Evolutionary conservation across 2,888 invertebrate genomes (phyloP), one percentile per base, ranked within the genome.

Genomic region (Drosophila fulvimacula): DNA sequence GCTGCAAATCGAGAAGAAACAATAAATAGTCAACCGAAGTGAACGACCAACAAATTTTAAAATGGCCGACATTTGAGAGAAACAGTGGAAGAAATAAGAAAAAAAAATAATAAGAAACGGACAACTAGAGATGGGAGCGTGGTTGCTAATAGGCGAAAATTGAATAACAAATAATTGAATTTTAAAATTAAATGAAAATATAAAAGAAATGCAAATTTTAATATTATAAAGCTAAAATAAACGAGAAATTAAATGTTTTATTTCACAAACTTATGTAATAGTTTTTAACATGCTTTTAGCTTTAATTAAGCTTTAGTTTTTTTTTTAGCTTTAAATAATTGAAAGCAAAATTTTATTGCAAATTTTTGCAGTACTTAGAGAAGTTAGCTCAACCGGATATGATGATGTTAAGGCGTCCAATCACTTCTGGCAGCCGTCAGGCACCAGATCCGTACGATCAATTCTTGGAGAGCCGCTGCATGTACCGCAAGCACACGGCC

Each of bases 401-500:
- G 19, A 68, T 44, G 42, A 66, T 75, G 72, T 55, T 85, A 66
- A 86, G 87, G 56, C 92, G 93, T 10, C 90, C 90, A 21, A 92
- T 92, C 52, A 90, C 92, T 5, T 91, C 92, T 38, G 93, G 93
- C 15, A 92, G 92, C 62, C 86, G 92, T 0, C 92, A 92, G 65
- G 92, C 93, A 11, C 93, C 93, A 3, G 93, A 93, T 90, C 92
- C 93, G 0, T 91, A 85, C 41, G 97, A 97, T 91, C 95, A 95
- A 85, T 97, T 96, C 95, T 93, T 98, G 81, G 96, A 96, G 83
- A 94, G 95, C 76, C 94, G 96, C 91, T 96, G 96, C 42, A 95
- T 95, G 89, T 97, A 96, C 92, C 94, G 98, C 82, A 98, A 98
- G 93, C 96, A 96, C 89, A 96, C 96, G 19, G 97, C 98, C 59